Evolutionary conservation across 2,113 vertebrate genomes (phyloP).

Genomic region (Clupea harengus): DNA sequence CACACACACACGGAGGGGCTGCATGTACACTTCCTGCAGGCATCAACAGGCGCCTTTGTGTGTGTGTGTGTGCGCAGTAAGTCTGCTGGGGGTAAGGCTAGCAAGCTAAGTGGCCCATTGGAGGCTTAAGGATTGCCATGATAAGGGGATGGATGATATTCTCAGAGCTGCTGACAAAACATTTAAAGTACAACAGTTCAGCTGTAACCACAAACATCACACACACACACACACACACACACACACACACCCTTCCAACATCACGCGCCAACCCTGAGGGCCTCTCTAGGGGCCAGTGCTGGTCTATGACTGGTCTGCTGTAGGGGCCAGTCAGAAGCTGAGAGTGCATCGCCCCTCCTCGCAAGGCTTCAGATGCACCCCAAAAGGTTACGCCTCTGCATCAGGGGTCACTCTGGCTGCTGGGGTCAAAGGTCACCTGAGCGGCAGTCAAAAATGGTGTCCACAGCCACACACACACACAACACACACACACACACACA

Average conservation of each 20-base stretch:
- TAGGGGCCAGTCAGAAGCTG: too few species aligned
- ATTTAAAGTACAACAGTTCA: not conserved
- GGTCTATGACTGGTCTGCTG: too few species aligned
- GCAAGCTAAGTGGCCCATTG: not conserved
- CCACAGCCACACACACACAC: not conserved
- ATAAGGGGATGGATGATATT: not conserved
- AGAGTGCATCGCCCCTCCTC: too few species aligned
- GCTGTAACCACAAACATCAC: not conserved
- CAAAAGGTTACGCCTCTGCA: too few species aligned
- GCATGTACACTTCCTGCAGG: not conserved
- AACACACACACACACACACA: conserved; percentile 5
- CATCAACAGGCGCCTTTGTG: conserved; percentile 7
- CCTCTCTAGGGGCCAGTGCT: too few species aligned
- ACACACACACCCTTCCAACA: too few species aligned
- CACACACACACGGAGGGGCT: not conserved
- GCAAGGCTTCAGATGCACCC: too few species aligned
- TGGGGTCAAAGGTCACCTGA: too few species aligned
- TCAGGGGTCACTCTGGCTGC: too few species aligned
- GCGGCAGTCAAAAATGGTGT: too few species aligned
- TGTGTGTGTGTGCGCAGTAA: not conserved
- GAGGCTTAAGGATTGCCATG: not conserved
- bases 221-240: not conserved
- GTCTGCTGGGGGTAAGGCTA: not conserved
- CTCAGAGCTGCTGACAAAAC: not conserved
- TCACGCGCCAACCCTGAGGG: too few species aligned